phyloP scores from a whole-genome alignment of 2,888 invertebrate genomes.

The Opisthograptis luteolata region DNA sequence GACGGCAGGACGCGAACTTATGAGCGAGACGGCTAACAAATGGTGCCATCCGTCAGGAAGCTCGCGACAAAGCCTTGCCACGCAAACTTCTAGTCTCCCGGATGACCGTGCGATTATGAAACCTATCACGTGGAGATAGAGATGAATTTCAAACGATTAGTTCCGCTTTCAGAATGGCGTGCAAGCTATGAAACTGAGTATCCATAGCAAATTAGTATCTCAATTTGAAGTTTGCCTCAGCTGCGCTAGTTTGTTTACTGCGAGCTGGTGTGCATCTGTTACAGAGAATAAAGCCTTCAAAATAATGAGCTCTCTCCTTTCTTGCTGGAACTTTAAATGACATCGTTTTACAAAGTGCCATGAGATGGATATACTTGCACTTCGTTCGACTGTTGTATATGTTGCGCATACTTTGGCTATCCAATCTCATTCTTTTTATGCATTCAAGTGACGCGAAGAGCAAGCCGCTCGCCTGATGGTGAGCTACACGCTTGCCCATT shows the following conservation, averaged over 20 bases:
- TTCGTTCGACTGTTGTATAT: too few relatives aligned
- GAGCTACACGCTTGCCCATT: too few relatives aligned
- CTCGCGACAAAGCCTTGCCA: conserved; percentile 45
- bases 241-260: conserved; percentile 3
- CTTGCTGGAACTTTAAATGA: too few relatives aligned
- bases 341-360: too few relatives aligned
- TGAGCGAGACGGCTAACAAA: conserved; percentile 51
- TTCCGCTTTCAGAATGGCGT: conserved; percentile 4
- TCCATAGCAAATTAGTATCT: conserved; percentile 24
- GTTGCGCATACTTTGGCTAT: too few relatives aligned
- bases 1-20: conserved; percentile 44
- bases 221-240: conserved; percentile 5
- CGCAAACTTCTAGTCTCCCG: conserved; percentile 33
- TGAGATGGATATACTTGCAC: too few relatives aligned
- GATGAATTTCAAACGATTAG: conserved; percentile 18
- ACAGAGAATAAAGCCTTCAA: neutral
- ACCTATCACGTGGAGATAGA: conserved; percentile 23
- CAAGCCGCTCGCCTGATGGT: too few relatives aligned
- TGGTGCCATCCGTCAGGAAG: conserved; percentile 53
- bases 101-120: conserved; percentile 24
- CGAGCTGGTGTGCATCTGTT: neutral
- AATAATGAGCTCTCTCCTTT: too few relatives aligned
- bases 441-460: too few relatives aligned
- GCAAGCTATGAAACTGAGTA: neutral
- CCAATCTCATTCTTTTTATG: too few relatives aligned